These are phyloP conservation scores for Lottia scabra DNA, from an alignment of 2,888 invertebrate species.

Conservation along the genomic window DNA sequence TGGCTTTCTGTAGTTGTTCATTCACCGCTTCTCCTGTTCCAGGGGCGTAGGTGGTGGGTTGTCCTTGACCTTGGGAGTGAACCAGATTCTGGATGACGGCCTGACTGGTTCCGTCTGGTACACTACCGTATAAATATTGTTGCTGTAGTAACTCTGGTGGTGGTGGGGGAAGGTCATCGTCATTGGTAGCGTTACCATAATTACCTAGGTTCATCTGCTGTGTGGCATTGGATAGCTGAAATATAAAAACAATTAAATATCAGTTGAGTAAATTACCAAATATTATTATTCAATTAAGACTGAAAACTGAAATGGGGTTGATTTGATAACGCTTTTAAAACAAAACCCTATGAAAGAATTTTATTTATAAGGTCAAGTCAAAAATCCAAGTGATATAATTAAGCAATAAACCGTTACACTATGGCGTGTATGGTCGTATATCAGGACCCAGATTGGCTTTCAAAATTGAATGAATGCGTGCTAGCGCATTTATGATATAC, in stretches of 20 bases:
- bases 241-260: slow-evolving; percentile 4
- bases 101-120: slow-evolving; percentile 54
- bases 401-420: no score
- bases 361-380: no score
- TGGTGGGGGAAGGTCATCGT: slow-evolving; percentile 48
- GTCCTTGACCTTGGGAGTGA: slow-evolving; percentile 41
- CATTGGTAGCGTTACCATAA: slow-evolving; percentile 31
- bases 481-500: no score
- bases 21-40: slow-evolving; percentile 48
- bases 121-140: slow-evolving; percentile 59
- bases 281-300: no score
- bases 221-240: slow-evolving; percentile 48
- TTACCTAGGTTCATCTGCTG: slow-evolving; percentile 41
- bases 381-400: no score
- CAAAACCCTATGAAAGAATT: no score
- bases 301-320: no score
- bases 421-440: no score
- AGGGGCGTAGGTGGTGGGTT: slow-evolving; percentile 44
- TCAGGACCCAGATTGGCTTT: no score
- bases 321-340: no score
- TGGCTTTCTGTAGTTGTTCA: slow-evolving; percentile 49
- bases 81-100: slow-evolving; percentile 45
- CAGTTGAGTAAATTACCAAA: no score
- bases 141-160: slow-evolving; percentile 60
- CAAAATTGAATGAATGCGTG: no score